Evolutionary conservation across 2,797 vertebrate genomes (phyloP), one percentile per base, ranked within the genome.

Genomic region (Sarcophilus harrisii): DNA sequence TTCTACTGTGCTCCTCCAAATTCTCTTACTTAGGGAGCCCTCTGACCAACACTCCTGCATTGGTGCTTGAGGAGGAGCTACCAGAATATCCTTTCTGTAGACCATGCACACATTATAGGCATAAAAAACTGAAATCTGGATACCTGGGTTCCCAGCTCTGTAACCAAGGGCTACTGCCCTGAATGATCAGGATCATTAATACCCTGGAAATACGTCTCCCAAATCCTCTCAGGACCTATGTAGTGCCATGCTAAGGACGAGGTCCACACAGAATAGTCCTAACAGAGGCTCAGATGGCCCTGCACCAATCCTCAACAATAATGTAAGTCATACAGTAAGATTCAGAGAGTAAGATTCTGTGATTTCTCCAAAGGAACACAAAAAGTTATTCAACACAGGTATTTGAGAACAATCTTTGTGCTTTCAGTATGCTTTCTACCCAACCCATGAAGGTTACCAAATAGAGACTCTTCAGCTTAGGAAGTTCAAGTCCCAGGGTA

Each of bases 391-490:
- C 62, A 73, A 13, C 16, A 87, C 5, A 27, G 9, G 45, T 18
- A n/a, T 38, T 32, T 24, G 90, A 90, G 55, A 95, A 94, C 58
- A 92, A n/a, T 54, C 11, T 55, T 49, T 87, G 58, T 57, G 73
- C n/a, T 32, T 55, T 60, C 81, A 73, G 73, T 49, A 57, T 60
- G 81, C 1, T n/a, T 11, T 32, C 13, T 93, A 90, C 90, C 52
- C 30, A 58, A 52, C 27, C 87, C 95, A 92, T 73, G 38, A 4
- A 38, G 59, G 45, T 98, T 98, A 99, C 99, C 99, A 99, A 97
- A 96, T 99, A 99, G 66, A 99, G 98, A 45, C 97, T 98, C 95
- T 97, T 99, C 93, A 99, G 98, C 95, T 98, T 99, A 87, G 99
- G 99, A n/a, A 99, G 98, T 87, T 97, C 96, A 62, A 99, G 98